Evolutionary conservation across 2,113 vertebrate genomes (phyloP).

Genomic region (Plestiodon gilberti): DNA sequence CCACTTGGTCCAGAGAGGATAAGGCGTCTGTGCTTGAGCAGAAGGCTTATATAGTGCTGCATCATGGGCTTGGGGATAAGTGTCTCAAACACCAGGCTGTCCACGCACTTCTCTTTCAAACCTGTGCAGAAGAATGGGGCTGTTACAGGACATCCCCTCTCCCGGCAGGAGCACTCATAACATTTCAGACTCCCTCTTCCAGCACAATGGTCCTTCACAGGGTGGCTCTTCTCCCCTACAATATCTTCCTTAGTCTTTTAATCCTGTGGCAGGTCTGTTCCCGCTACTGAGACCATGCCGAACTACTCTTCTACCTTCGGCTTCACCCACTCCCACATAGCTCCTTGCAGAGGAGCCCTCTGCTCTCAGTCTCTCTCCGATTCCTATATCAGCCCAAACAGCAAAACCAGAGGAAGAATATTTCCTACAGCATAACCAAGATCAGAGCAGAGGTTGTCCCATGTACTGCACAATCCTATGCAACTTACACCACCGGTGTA

Average conservation of each 20-base stretch:
- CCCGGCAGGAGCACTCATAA: not conserved
- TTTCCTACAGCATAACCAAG: not conserved
- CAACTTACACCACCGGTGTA: too few relatives aligned
- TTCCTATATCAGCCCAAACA: not conserved
- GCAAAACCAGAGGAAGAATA: not conserved
- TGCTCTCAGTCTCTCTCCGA: not conserved
- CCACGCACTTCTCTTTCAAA: constrained; percentile 90
- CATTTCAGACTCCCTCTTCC: not conserved
- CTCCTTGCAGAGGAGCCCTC: too few relatives aligned
- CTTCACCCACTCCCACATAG: not conserved
- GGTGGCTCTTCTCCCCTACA: not conserved
- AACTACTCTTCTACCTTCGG: not conserved
- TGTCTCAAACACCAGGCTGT: constrained; percentile 94
- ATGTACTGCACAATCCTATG: too few relatives aligned
- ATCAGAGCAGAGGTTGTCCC: not conserved
- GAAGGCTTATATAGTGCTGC: constrained; percentile 94
- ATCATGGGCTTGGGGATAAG: constrained; percentile 97
- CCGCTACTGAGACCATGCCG: not conserved
- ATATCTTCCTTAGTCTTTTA: not conserved
- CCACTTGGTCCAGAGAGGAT: constrained; percentile 93
- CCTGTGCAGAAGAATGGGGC: constrained; percentile 72
- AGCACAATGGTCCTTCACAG: not conserved
- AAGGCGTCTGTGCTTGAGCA: constrained; percentile 92
- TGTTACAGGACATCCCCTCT: not conserved
- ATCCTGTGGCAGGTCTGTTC: not conserved